Base-by-base conservation (phyloP, 2,888 invertebrate species). In the Lepas anatifera region DNA sequence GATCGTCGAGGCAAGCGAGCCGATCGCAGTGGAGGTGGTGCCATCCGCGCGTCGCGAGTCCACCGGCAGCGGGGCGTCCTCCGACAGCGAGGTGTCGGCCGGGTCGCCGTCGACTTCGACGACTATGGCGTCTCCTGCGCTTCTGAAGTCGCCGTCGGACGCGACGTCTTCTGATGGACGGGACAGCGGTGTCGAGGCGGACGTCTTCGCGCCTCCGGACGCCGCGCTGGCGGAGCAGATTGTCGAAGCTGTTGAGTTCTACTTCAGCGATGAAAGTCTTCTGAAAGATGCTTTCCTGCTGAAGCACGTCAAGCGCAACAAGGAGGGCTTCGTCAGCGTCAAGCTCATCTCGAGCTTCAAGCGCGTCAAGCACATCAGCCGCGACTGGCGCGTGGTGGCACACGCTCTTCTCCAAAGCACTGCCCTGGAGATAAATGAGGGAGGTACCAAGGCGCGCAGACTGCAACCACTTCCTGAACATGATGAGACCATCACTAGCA, bases 321-420 rank as follows among this genome's bases (percentile, higher is more conserved):
- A 95, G 81, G 95, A 95, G 81, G 96, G 96, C 29, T 96, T 89
- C 81, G 95, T 97, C 25, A 95, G 93, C 69, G 83, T 97, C 69
- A 97, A 96, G 80, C 83, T 97, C 71, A 92, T 97, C 75, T 93
- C 95, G 22, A 95, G 95, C 77, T 95, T 97, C 80, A 94, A 95
- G 78, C 87, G 94, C 73, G 94, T 97, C 63, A 95, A 96, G 77
- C 92, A 94, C 77, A 82, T 96, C 71, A 93, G 95, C 22, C 91
- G 93, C 78, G 95, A 96, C 79, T 96, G 95, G 91, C 85, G 93
- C 73, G 90, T 91, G 32, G 95, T 96, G 16, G 94, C 95, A 1
- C 87, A 89, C 77, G 91, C 95, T 43, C 82, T 96, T 73, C 85
- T 87, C 75, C 84, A 87, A 50, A 87, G 87, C 3, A 86, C 85